Conservation (phyloP, 2,888 invertebrate species). For the Epistrophella euchroma region DNA sequence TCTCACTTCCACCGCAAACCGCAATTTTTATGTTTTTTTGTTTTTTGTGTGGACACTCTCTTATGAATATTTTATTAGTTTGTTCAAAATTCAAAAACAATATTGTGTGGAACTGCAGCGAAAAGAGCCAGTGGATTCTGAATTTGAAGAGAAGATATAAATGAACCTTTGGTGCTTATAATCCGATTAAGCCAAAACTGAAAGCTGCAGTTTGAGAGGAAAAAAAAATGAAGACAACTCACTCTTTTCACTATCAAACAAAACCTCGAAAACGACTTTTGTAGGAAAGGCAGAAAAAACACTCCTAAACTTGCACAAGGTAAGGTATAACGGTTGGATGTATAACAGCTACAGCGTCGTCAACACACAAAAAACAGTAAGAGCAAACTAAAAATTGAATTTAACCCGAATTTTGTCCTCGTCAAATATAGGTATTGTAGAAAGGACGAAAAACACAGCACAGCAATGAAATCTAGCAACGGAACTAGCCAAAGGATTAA, state of each 20-base stretch:
- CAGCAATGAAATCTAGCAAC: constrained; percentile 28
- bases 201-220: not conserved
- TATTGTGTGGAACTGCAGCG: not conserved
- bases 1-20: constrained; percentile 25
- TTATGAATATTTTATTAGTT: constrained; percentile 61
- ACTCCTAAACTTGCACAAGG: constrained; percentile 12
- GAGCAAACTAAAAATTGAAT: constrained; percentile 61
- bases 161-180: constrained; percentile 45
- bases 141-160: constrained; percentile 21
- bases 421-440: constrained; percentile 7
- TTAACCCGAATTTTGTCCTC: constrained; percentile 47
- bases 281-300: not conserved
- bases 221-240: not conserved
- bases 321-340: constrained; percentile 2
- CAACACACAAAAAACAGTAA: constrained; percentile 55
- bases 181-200: constrained; percentile 57
- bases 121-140: constrained; percentile 2
- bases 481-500: constrained; percentile 16
- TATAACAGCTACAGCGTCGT: constrained; percentile 4
- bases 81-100: constrained; percentile 19
- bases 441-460: constrained; percentile 10
- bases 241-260: constrained; percentile 4
- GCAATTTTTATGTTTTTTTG: constrained; percentile 41
- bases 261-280: not conserved
- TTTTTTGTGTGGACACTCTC: not conserved